A percentile compares a stretch with the other conserved stretches of the same genome.
Conservation (phyloP, 2,797 vertebrate species). For the Sibirionetta formosa region DNA sequence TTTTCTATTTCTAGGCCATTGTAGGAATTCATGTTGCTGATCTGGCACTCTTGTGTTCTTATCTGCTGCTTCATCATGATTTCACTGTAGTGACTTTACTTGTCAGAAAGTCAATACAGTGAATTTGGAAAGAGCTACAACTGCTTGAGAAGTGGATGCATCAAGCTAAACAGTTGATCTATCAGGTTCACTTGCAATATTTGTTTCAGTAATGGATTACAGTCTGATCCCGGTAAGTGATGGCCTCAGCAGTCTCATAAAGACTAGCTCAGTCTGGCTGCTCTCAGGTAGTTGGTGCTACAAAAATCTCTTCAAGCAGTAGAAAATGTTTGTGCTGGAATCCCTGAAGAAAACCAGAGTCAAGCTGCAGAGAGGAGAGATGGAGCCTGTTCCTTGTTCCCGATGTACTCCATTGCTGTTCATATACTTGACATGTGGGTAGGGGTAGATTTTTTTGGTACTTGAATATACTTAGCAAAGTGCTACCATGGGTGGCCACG, state of each 20-base stretch:
- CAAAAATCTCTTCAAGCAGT: not conserved
- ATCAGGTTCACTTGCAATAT: slow-evolving; percentile 57
- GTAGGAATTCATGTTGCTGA: not conserved
- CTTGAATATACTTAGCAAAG: not conserved
- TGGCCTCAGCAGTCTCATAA: not conserved
- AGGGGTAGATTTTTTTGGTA: not conserved
- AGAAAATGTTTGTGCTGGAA: not conserved
- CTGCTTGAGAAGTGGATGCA: slow-evolving; percentile 44
- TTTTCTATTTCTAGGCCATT: not conserved
- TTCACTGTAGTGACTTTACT: slow-evolving; percentile 43
- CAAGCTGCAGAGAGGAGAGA: not conserved
- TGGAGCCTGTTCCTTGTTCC: not conserved
- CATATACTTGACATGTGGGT: fast-evolving
- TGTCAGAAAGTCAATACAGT: slow-evolving; percentile 66
- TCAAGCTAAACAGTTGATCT: slow-evolving; percentile 28
- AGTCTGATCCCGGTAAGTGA: not conserved
- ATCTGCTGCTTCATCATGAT: slow-evolving; percentile 54
- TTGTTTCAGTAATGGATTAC: slow-evolving; percentile 49
- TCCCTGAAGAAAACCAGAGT: not conserved
- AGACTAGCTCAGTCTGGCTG: not conserved
- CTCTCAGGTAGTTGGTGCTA: not conserved
- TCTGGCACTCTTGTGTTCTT: slow-evolving; percentile 47
- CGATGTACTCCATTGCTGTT: not conserved
- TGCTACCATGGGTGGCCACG: not conserved
- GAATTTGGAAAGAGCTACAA: slow-evolving; percentile 43